phyloP scores from a whole-genome alignment of 2,113 vertebrate genomes.

The Larimichthys crocea region DNA sequence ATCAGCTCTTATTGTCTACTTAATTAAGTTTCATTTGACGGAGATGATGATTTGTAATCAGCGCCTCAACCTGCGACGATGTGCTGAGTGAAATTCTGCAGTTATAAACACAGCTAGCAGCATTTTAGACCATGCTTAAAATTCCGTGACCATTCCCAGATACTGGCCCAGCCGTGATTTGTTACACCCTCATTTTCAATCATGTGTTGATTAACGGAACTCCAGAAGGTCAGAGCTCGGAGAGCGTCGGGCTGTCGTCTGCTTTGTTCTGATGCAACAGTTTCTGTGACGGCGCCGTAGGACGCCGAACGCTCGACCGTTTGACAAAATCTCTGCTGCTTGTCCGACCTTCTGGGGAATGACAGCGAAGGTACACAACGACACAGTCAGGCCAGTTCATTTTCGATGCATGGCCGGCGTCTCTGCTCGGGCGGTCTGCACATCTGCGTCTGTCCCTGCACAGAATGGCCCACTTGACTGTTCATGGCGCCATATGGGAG shows the following conservation, averaged over 20 bases:
- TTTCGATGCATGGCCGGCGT: not conserved
- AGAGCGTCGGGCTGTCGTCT: not conserved
- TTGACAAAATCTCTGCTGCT: conserved; percentile 13
- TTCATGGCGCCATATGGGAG: conserved; percentile 52
- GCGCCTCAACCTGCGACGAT: conserved; percentile 35
- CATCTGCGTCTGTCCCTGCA: conserved; percentile 25
- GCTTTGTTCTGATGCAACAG: conserved; percentile 12
- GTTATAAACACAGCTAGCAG: conserved; percentile 6
- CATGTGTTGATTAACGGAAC: not conserved
- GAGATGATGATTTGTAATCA: conserved; percentile 72
- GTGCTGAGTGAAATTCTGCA: conserved; percentile 31
- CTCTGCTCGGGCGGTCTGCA: conserved; percentile 3
- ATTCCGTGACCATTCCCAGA: not conserved
- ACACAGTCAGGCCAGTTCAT: conserved; percentile 1
- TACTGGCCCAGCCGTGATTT: not conserved
- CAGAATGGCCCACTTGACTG: conserved; percentile 46
- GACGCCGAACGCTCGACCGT: not conserved
- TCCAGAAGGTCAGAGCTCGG: not conserved
- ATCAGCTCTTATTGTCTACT: conserved; percentile 74
- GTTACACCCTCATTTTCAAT: not conserved
- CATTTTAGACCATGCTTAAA: conserved; percentile 6
- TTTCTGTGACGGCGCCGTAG: not conserved
- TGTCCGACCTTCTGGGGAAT: conserved; percentile 13
- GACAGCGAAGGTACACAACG: conserved; percentile 2
- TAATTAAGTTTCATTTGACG: conserved; percentile 73